These are phyloP conservation scores for Agapornis roseicollis DNA, from an alignment of 2,113 vertebrate species.

Conservation along the genomic window DNA sequence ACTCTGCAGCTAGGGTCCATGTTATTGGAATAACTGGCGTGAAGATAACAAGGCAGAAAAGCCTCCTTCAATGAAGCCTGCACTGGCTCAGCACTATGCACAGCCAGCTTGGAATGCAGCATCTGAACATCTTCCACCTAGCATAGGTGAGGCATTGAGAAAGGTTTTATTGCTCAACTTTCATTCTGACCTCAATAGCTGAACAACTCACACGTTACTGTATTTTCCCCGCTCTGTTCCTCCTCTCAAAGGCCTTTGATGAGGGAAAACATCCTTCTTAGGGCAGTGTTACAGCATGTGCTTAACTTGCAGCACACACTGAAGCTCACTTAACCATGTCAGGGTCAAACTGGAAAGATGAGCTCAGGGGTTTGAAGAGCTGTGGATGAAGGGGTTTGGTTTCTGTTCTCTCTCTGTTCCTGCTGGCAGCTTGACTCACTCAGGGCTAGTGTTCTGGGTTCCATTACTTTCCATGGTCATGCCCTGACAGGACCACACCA, in stretches of 20 bases:
- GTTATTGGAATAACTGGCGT: background rate
- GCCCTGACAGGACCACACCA: fast-evolving
- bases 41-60: background rate
- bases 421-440: background rate
- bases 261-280: background rate
- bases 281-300: fast-evolving
- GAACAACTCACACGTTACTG: background rate
- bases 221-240: background rate
- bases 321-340: background rate
- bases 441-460: background rate
- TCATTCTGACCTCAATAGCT: background rate
- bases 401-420: background rate
- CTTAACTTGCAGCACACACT: background rate
- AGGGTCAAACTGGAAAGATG: background rate
- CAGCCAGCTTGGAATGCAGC: fast-evolving
- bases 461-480: too few species aligned
- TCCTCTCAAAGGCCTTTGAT: background rate
- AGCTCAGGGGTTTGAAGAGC: fast-evolving
- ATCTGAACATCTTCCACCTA: background rate
- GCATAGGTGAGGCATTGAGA: background rate
- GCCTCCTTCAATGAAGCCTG: background rate
- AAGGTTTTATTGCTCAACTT: background rate
- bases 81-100: fast-evolving
- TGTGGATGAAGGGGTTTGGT: fast-evolving
- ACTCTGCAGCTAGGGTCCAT: background rate